Conservation (phyloP, 2,888 invertebrate genomes). For the Aphidius colemani region DNA sequence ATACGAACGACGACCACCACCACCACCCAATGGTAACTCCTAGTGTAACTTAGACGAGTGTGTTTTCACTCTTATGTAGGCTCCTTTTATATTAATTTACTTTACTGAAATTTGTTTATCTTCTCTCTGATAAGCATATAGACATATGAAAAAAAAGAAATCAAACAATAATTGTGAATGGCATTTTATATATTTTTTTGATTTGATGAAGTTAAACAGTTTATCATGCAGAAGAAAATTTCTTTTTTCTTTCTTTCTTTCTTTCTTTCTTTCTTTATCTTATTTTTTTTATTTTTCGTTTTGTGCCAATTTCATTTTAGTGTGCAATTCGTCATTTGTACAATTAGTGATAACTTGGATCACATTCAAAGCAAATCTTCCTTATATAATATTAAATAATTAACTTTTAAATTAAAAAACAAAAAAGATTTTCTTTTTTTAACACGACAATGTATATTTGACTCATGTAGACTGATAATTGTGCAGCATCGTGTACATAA, state of each 20-base stretch:
- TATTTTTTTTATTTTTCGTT: too few relatives aligned
- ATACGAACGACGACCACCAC: constrained; percentile 70
- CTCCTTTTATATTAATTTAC: constrained; percentile 10
- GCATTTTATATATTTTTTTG: constrained; percentile 7
- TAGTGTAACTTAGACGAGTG: constrained; percentile 53
- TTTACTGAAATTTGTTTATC: constrained; percentile 11
- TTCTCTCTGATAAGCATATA: constrained; percentile 6
- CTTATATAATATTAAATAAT: too few relatives aligned
- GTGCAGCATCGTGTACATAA: constrained; percentile 25
- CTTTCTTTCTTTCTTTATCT: too few relatives aligned
- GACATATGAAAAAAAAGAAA: not conserved
- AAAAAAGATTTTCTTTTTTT: too few relatives aligned
- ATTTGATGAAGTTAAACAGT: not conserved
- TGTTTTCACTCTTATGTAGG: constrained; percentile 46
- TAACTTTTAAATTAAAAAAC: too few relatives aligned
- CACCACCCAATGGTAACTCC: constrained; percentile 62
- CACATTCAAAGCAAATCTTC: too few relatives aligned
- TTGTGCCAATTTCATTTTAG: too few relatives aligned
- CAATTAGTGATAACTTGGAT: too few relatives aligned
- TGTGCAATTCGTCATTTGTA: too few relatives aligned
- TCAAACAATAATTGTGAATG: not conserved
- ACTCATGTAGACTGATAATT: not conserved
- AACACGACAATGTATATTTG: too few relatives aligned
- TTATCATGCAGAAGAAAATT: too few relatives aligned
- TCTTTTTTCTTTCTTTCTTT: too few relatives aligned